These are phyloP conservation scores for Rachycentron canadum DNA, from an alignment of 2,797 vertebrate species.

Conservation along the genomic window DNA sequence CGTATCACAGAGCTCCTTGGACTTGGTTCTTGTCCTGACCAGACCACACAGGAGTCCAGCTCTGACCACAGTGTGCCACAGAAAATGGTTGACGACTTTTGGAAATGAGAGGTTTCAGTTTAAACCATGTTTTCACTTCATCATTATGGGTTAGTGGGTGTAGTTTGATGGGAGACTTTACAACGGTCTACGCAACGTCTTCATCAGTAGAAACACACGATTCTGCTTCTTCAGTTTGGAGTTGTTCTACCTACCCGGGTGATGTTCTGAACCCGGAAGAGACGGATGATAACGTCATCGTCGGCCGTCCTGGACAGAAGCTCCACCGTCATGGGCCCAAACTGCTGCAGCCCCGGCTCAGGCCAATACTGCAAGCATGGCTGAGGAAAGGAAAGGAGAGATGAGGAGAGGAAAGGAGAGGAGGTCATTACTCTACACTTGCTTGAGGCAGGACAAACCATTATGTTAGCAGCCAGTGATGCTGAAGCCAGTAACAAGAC, in stretches of 20 bases:
- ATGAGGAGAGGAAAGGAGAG: background rate
- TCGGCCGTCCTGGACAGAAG: slow-evolving; percentile 90
- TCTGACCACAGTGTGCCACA: too few species aligned
- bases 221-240: background rate
- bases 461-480: slow-evolving; percentile 63
- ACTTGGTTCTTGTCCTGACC: background rate
- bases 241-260: slow-evolving; percentile 86
- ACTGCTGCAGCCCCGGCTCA: slow-evolving; percentile 93
- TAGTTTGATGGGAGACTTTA: too few species aligned
- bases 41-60: background rate
- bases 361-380: slow-evolving; percentile 98
- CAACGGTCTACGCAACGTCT: background rate
- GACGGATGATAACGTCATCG: slow-evolving; percentile 92
- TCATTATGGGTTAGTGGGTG: too few species aligned
- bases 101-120: too few species aligned
- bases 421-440: slow-evolving; percentile 56
- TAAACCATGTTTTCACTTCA: too few species aligned
- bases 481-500: slow-evolving; percentile 69
- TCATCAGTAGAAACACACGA: background rate
- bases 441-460: slow-evolving; percentile 65
- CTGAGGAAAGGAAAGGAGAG: slow-evolving; percentile 71
- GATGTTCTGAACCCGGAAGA: slow-evolving; percentile 95
- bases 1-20: background rate
- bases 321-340: slow-evolving; percentile 95
- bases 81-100: too few species aligned